phyloP scores from a whole-genome alignment of 30 jellyfish, hydroid and myxozoan genomes.

The Pelagia noctiluca region DNA sequence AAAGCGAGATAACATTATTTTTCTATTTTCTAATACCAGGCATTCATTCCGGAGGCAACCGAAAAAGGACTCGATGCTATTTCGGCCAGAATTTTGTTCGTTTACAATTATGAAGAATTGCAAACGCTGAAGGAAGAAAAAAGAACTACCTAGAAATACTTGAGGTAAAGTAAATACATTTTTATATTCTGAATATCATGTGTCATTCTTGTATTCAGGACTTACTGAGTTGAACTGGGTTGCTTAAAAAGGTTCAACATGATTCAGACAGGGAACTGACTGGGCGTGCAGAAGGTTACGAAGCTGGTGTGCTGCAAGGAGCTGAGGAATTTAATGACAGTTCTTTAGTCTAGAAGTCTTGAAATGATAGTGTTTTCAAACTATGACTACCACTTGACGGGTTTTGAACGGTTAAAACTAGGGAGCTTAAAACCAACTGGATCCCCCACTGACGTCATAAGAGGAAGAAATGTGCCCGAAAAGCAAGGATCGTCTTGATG shows the following conservation, averaged over 20 bases:
- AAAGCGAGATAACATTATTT: not conserved
- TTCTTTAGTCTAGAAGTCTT: not conserved
- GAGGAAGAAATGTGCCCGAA: no score
- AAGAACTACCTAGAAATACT: no score
- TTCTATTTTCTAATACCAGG: conserved; percentile 31
- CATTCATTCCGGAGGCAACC: conserved; percentile 19
- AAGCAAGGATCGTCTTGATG: no score
- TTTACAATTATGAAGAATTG: conserved; percentile 26
- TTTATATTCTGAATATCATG: no score
- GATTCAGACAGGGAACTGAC: no score
- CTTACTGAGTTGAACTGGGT: not conserved
- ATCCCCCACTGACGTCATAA: no score
- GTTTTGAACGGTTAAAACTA: conserved; percentile 2
- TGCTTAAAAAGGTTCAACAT: no score
- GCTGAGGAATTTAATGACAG: conserved; percentile 10
- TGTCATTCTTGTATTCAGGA: not conserved
- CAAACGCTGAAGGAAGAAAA: no score
- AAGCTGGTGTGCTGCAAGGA: not conserved
- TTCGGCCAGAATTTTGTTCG: conserved; percentile 26
- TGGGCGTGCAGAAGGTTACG: not conserved
- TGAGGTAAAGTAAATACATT: no score
- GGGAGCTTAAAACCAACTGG: no score
- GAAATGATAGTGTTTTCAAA: not conserved
- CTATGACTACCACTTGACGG: not conserved
- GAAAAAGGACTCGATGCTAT: conserved; percentile 3